Evolutionary conservation across 2,113 vertebrate species (phyloP), one percentile per base, ranked within the genome.

Genomic region (Romanogobio albipinnatus): DNA sequence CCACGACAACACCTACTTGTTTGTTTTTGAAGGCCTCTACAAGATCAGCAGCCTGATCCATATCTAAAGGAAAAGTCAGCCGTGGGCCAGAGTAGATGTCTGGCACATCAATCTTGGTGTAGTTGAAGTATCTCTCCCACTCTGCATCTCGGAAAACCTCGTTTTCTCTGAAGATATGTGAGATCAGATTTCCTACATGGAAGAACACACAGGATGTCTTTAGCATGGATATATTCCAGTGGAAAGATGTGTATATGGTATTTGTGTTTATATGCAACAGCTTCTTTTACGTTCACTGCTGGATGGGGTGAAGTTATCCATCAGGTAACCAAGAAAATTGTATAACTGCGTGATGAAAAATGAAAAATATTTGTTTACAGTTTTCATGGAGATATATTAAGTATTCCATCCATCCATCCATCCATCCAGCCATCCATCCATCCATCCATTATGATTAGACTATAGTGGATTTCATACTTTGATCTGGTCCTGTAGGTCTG

Each of bases 21-120:
- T 97, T 96, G 89, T 95, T 95, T 88, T 96, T 95, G 93, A 98
- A 99, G 76, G 98, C 97, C 92, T 99, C 97, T 87, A 99, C 92
- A 84, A 99, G 93, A 88, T 92, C 91, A 0, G 96, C 91, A 0
- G 94, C 96, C 3, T 98, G 95, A 66, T 94, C 93, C 61, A 94
- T 95, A 17, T 95, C 95, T 78, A 99, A 94, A 0, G 97, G 98
- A 87, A 99, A 99, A 81, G 93, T 94, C 26, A 99, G 95, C 24
- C 0, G 96, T 24, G 97, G 97, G 43, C 97, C 98, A 0, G 89
- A 93, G 93, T 99, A 99, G 74, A 92, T 91, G 51, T 95, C 95
- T 0, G 96, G 96, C 82, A 99, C 95, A 66, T 95, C 93, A 4
- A 97, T 93, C 74, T 94, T 95, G 85, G 95, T 92, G 74, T 96